Conservation (phyloP, 2,888 invertebrate species). For the Isoperla grammatica region DNA sequence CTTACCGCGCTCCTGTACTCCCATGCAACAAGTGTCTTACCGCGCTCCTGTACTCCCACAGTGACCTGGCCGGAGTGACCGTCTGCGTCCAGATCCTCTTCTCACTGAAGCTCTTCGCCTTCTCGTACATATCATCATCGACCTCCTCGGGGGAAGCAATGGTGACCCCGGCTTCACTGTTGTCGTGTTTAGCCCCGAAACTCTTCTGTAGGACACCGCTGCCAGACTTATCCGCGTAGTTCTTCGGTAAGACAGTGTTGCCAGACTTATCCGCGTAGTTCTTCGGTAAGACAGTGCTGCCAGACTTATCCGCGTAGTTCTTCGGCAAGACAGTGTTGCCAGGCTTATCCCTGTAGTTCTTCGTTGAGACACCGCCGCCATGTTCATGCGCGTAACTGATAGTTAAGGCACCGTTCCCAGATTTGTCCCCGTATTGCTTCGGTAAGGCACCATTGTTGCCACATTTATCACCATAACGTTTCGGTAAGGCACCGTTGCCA, state of each 20-base stretch:
- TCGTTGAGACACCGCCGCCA: no score
- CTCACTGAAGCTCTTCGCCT: neutral
- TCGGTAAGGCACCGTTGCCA: conserved; percentile 14
- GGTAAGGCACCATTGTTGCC: neutral
- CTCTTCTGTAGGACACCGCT: neutral
- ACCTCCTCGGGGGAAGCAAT: neutral
- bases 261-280: neutral
- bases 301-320: neutral
- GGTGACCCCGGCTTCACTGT: neutral
- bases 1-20: no score
- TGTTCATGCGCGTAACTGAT: no score
- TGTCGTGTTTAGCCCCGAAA: neutral
- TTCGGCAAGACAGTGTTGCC: neutral
- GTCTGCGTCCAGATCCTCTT: neutral
- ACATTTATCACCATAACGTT: neutral
- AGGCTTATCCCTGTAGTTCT: neutral
- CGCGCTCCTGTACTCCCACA: conserved; percentile 8
- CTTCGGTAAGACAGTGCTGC: neutral
- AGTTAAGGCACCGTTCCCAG: no score
- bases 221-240: neutral
- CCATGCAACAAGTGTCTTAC: no score
- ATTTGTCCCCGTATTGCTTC: no score
- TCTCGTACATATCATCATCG: no score
- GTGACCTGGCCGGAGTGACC: conserved; percentile 5
- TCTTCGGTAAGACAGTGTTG: neutral